Evolutionary conservation across 2,113 vertebrate genomes (phyloP), one percentile per base, ranked within the genome.

Genomic region (Hipposideros armiger): DNA sequence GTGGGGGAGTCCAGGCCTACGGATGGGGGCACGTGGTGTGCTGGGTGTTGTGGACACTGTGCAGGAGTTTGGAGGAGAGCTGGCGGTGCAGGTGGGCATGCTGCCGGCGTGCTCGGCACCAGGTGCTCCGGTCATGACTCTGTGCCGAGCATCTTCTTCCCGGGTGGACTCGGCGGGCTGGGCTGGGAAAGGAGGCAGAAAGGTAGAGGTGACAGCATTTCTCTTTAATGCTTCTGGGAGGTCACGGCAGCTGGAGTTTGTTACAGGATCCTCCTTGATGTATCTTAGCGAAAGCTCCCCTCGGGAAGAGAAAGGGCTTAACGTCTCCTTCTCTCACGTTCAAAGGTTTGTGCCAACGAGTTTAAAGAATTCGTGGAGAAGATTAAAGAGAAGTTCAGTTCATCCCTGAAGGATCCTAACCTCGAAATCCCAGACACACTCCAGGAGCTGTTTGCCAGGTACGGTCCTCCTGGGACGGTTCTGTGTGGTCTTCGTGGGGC

Each of bases 381-480:
- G n/a, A 98, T 99, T 86, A 99, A 99, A 95, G 98, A 98, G 85
- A 99, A 99, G 98, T 99, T 99, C 98, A 99, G 99, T 96, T 98
- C 99, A 0, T 97, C 98, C 15, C 91, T 99, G 13, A 98, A 94
- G 77, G 97, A 98, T 47, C 96, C 97, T 7, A 96, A 98, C 7
- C 91, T 98, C 66, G 97, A 98, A 73, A 98, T 99, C 74, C 99
- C 99, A 11, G 99, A 99, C 96, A 99, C 98, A 0, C 98, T 99
- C 58, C 97, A 99, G 47, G 98, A 99, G 45, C 99, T 99, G 20
- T 99, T 99, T 97, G 97, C 98, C 92, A 99, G 98, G 99, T 99
- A 98, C 78, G 86, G 60, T 16, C 10, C 22, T 91, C 47, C 0
- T 1, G 8, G 10, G 19, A 19, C 36, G 47, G 36, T 24, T 69